phyloP scores from a whole-genome alignment of 1,140 invertebrate genomes.

The Pollicipes pollicipes region DNA sequence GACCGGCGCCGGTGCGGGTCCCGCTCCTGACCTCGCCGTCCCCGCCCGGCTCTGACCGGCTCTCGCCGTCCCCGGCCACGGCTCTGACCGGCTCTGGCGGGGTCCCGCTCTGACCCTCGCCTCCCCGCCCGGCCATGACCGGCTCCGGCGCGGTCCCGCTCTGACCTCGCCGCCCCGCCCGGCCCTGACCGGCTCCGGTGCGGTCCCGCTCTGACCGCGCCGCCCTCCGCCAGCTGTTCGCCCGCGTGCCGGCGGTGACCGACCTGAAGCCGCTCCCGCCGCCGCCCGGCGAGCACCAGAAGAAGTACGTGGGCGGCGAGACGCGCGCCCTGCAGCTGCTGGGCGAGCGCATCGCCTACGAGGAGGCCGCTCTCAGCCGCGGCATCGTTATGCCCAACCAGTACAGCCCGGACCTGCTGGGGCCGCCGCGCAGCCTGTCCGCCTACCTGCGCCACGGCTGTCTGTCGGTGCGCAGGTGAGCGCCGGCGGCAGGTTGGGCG shows the following conservation, averaged over 20 bases:
- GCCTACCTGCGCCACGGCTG: constrained; percentile 49
- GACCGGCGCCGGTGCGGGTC: no score
- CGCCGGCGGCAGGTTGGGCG: no score
- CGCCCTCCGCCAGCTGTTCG: neutral
- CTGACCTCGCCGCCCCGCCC: no score
- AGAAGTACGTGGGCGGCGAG: constrained; percentile 12
- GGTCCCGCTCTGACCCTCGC: no score
- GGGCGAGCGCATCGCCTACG: constrained; percentile 3
- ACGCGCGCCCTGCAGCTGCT: constrained; percentile 9
- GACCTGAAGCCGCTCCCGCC: neutral
- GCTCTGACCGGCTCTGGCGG: no score
- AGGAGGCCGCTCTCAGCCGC: constrained; percentile 8
- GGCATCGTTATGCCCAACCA: constrained; percentile 39
- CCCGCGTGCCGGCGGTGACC: neutral
- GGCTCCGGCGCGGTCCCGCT: no score
- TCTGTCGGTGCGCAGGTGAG: constrained; percentile 29
- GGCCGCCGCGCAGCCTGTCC: constrained; percentile 45
- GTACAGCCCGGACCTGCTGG: constrained; percentile 43
- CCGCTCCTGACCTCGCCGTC: no score
- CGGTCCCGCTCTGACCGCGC: no score
- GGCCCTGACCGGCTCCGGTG: no score
- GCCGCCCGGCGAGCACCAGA: neutral
- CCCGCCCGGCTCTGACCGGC: no score
- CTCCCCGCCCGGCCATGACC: no score
- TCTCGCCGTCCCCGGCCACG: no score